phyloP scores from a whole-genome alignment of 1,140 invertebrate genomes.

The Pseudomyrmex gracilis region DNA sequence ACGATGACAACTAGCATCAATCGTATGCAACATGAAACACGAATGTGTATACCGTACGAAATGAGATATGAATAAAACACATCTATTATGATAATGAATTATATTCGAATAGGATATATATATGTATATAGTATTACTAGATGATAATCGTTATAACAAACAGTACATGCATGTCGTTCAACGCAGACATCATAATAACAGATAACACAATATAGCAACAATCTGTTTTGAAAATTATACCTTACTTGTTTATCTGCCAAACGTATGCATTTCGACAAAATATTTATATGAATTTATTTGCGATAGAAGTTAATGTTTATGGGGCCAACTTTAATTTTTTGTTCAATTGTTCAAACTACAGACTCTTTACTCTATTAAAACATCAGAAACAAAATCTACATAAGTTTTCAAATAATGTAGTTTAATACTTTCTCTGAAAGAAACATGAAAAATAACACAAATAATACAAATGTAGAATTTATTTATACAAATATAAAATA shows the following conservation, averaged over 20 bases:
- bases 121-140: neutral
- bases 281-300: constrained; percentile 55
- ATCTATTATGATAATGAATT: constrained; percentile 2
- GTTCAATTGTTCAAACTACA: neutral
- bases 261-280: constrained; percentile 79
- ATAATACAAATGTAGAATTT: too few species aligned
- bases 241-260: constrained; percentile 81
- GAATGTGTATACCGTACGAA: neutral
- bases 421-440: too few species aligned
- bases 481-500: too few species aligned
- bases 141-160: constrained; percentile 21
- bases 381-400: too few species aligned
- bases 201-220: constrained; percentile 18
- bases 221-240: constrained; percentile 66
- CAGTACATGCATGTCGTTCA: constrained; percentile 26
- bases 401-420: too few species aligned
- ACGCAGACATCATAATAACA: constrained; percentile 10
- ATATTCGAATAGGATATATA: neutral
- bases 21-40: constrained; percentile 25
- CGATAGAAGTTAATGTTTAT: neutral
- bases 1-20: constrained; percentile 3
- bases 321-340: constrained; percentile 14
- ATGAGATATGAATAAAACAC: constrained; percentile 34
- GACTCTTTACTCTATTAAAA: too few species aligned
- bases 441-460: too few species aligned